Base-by-base conservation (phyloP, 2,888 invertebrate species). In the Reticulitermes lucifugus region DNA sequence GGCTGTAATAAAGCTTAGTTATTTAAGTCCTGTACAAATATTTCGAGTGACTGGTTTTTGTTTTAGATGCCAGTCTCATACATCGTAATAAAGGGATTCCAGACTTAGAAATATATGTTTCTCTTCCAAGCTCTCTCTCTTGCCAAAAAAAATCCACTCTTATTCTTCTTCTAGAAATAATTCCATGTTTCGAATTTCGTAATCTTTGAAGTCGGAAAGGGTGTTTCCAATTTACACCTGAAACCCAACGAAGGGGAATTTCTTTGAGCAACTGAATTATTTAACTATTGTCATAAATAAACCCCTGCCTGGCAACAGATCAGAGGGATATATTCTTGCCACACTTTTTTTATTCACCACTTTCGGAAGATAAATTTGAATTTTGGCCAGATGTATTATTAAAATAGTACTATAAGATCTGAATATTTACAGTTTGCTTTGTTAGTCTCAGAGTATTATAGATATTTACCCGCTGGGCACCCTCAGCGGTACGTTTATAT, bases 221-320 rank as follows among this genome's bases (percentile, higher is more conserved):
- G 14, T 9, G 14, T 55, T 55, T 10, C 70, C n/a, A n/a, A n/a
- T 2, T n/a, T n/a, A 70, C 2, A 9, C 12, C n/a, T 2, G 29
- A 25, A 9, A 2, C 70, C n/a, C 70, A 70, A n/a, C 25, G 65
- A 70, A 29, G 70, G 12, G 25, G 29, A 70, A 70, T 70, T n/a
- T 70, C 10, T 70, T 70, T 9, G 10, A 9, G 25, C 65, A 65
- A 29, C 10, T n/a, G n/a, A 70, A n/a, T n/a, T n/a, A 70, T 70
- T 70, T n/a, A 70, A 25, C 70, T 25, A n/a, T 70, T 70, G n/a
- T 12, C 22, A 70, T 70, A 70, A 70, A n/a, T n/a, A 70, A 70
- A n/a, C 29, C 70, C 25, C n/a, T 55, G 14, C 51, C 14, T 14
- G 51, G 51, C 51, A 55, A 55, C 46, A 46, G 51, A 55, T 2